Percentiles rank a stretch among this genome's conserved stretches.
Conservation (phyloP, 2,113 vertebrate species). For the Gallinago paraguaiae region DNA sequence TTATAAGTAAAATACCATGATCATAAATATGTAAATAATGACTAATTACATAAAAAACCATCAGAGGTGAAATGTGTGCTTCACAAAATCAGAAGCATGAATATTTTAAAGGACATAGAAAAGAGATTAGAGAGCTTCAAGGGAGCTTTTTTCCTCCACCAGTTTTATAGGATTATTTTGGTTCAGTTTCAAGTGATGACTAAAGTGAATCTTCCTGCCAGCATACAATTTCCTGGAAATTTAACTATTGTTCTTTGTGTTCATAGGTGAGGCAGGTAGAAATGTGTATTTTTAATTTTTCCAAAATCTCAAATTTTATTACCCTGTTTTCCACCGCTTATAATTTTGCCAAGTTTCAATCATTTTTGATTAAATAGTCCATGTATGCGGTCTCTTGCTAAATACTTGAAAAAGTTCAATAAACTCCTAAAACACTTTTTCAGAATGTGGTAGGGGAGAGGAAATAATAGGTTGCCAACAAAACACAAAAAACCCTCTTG, state of each 20-base stretch:
- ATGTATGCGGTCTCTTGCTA: background rate
- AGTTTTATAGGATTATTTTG: background rate
- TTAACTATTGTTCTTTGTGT: background rate
- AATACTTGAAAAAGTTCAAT: background rate
- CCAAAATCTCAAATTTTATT: background rate
- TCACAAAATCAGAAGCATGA: background rate
- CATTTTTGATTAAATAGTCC: background rate
- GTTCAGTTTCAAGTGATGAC: background rate
- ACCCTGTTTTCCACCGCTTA: background rate
- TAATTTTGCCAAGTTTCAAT: background rate
- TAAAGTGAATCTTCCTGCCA: background rate
- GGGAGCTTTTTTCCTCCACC: background rate
- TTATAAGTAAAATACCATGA: background rate
- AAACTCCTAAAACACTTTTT: background rate
- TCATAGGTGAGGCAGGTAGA: background rate
- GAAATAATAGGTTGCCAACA: background rate
- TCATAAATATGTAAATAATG: background rate
- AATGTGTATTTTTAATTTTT: background rate
- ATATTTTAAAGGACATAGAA: background rate
- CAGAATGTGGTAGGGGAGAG: accelerated
- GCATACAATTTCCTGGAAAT: background rate
- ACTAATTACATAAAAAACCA: background rate
- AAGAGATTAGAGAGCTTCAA: background rate
- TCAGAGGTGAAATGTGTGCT: accelerated
- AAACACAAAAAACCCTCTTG: background rate